phyloP scores from a whole-genome alignment of 2,888 invertebrate genomes.

The Heliconius charithonia region DNA sequence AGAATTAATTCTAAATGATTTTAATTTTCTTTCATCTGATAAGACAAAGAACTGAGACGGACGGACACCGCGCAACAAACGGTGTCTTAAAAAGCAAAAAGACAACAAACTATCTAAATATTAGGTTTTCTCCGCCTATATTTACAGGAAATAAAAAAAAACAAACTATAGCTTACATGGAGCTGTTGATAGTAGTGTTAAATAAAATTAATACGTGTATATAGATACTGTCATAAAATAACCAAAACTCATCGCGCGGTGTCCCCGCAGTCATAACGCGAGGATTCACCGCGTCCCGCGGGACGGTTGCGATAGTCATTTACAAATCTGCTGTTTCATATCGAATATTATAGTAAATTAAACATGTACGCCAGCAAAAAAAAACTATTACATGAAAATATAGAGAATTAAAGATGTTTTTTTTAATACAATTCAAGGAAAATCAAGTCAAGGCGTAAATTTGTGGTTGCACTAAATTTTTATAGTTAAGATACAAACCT shows the following conservation, averaged over 20 bases:
- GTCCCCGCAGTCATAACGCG: conserved; percentile 18
- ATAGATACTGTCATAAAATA: conserved; percentile 11
- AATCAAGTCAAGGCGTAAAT: no score
- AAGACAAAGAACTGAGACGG: no score
- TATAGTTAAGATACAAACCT: no score
- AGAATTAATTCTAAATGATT: no score
- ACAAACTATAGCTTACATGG: not conserved
- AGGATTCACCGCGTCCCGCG: conserved; percentile 11
- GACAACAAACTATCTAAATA: not conserved
- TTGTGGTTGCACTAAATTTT: no score
- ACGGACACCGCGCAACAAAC: no score
- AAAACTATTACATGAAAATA: not conserved
- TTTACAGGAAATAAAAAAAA: not conserved
- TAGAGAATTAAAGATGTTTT: no score
- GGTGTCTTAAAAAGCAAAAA: not conserved
- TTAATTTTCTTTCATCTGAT: no score
- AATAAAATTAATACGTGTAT: not conserved
- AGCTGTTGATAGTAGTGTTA: not conserved
- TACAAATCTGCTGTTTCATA: conserved; percentile 18
- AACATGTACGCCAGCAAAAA: not conserved
- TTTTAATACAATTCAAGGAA: not conserved
- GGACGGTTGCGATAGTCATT: conserved; percentile 5
- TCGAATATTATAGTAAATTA: not conserved
- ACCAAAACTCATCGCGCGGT: not conserved
- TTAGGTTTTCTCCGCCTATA: not conserved